Evolutionary conservation across 1,140 invertebrate genomes (phyloP).

Genomic region (Drosophila subpulchrella): DNA sequence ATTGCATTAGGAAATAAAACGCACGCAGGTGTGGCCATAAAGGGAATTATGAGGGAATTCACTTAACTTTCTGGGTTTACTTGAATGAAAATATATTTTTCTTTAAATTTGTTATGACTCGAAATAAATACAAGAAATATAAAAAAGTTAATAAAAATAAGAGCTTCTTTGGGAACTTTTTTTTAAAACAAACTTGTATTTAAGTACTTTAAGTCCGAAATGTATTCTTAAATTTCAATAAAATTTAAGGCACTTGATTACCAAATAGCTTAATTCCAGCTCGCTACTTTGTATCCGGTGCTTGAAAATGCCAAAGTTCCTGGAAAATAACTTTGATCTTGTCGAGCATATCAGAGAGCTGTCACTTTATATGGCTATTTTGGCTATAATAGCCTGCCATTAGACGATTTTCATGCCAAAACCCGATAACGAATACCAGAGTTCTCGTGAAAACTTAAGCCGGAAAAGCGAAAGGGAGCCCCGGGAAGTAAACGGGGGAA

Average conservation of each 20-base stretch:
- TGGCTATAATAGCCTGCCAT: background rate
- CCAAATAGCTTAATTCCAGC: background rate
- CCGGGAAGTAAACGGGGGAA: conserved; percentile 28
- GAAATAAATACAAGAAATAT: background rate
- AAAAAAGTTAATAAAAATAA: no score
- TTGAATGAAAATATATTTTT: conserved; percentile 10
- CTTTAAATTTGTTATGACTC: background rate
- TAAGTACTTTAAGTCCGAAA: no score
- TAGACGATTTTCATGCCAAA: conserved; percentile 25
- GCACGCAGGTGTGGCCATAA: background rate
- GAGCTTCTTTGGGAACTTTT: no score
- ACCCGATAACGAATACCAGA: conserved; percentile 33
- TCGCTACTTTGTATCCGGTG: background rate
- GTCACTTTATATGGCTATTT: conserved; percentile 26
- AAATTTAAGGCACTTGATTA: background rate
- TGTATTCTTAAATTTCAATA: no score
- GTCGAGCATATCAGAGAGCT: conserved; percentile 8
- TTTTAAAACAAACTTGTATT: no score
- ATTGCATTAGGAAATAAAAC: conserved; percentile 7
- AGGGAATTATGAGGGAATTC: background rate
- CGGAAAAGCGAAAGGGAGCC: conserved; percentile 14
- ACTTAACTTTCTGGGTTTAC: background rate
- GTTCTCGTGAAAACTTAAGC: conserved; percentile 41
- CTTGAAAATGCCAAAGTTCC: background rate
- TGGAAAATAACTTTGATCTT: conserved; percentile 8